Evolutionary conservation across 1,140 invertebrate species (phyloP).

Genomic region (Laupala kohalensis): DNA sequence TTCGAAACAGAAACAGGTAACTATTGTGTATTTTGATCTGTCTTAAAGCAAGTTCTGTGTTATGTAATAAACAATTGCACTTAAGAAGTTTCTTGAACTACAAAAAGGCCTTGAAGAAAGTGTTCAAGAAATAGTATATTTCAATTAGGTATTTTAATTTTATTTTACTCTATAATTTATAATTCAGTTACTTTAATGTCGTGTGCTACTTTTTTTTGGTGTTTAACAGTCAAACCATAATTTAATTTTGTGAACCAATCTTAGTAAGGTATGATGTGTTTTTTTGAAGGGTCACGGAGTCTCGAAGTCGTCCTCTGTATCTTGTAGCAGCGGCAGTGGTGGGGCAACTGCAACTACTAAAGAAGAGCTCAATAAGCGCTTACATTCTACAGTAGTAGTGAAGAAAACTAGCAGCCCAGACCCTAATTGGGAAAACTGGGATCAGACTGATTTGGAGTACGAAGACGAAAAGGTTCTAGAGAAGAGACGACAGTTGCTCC

Average conservation of each 20-base stretch:
- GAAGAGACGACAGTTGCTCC: slow-evolving; percentile 56
- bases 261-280: background rate
- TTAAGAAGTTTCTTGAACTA: no score
- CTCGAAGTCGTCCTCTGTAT: background rate
- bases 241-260: no score
- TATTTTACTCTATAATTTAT: no score
- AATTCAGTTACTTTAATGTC: no score
- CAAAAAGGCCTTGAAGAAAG: no score
- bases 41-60: no score
- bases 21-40: no score
- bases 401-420: slow-evolving; percentile 46
- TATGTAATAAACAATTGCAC: no score
- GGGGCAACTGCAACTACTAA: slow-evolving; percentile 22
- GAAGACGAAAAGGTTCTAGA: slow-evolving; percentile 69
- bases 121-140: no score
- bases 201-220: no score
- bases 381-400: slow-evolving; percentile 48
- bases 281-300: background rate
- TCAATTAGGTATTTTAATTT: no score
- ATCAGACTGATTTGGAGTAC: slow-evolving; percentile 64
- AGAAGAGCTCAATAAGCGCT: slow-evolving; percentile 45
- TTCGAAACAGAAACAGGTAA: slow-evolving; percentile 28
- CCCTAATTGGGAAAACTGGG: slow-evolving; percentile 58
- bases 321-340: background rate
- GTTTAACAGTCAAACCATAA: no score